phyloP scores from a whole-genome alignment of 2,113 vertebrate genomes.

The Odocoileus hemionus region DNA sequence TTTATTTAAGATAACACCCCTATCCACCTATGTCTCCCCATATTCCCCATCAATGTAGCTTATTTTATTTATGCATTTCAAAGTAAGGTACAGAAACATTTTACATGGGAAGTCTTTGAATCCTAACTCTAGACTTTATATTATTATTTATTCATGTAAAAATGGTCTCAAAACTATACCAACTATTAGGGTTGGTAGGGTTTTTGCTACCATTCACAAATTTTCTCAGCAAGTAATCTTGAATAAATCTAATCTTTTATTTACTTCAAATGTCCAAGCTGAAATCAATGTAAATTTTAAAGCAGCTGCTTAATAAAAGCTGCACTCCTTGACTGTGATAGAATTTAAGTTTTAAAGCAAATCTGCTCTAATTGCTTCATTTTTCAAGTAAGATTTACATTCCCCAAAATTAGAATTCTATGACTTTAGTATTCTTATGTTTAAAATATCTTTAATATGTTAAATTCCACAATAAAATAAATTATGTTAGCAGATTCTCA shows the following conservation, averaged over 20 bases:
- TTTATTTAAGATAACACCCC: neutral
- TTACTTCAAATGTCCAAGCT: neutral
- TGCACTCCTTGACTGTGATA: neutral
- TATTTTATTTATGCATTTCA: neutral
- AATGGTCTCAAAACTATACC: neutral
- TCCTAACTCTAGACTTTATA: neutral
- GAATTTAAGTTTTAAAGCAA: conserved; percentile 33
- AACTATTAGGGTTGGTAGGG: neutral
- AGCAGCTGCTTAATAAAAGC: conserved; percentile 40
- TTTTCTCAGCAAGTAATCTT: neutral
- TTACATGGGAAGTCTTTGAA: neutral
- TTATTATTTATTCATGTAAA: conserved; percentile 16
- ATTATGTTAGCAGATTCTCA: neutral
- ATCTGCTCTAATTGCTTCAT: neutral
- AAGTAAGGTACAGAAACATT: conserved; percentile 22
- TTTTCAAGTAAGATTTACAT: conserved; percentile 14
- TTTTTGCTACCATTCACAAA: neutral
- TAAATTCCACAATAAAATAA: neutral
- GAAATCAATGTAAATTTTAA: conserved; percentile 29
- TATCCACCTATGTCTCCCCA: neutral
- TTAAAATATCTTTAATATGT: neutral
- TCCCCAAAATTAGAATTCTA: neutral
- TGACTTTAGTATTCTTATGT: neutral
- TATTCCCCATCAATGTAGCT: neutral
- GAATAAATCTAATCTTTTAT: neutral